These are phyloP conservation scores for Zoroaster sp. DNA, from an alignment of 53 echinoderm and acorn worm species.

Conservation along the genomic window DNA sequence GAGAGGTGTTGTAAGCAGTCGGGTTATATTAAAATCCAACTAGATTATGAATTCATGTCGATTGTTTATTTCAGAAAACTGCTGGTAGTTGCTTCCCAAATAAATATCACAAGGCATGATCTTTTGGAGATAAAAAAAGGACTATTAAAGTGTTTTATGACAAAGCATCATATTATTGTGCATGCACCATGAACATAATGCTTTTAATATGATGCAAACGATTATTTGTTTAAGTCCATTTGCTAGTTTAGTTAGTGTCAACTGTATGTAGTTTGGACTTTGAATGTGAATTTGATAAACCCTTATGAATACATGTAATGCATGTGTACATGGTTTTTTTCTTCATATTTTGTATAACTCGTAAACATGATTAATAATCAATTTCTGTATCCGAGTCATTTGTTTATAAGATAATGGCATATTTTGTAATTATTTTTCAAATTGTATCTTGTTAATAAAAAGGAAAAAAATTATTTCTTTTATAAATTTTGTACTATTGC, in stretches of 20 bases:
- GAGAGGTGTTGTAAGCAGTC: not conserved
- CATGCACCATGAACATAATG: not conserved
- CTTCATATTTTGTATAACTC: too few species aligned
- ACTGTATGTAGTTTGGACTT: too few species aligned
- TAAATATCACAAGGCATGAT: not conserved
- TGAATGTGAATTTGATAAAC: too few species aligned
- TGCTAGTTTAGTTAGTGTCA: not conserved
- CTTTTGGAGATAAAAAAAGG: not conserved
- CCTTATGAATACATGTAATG: too few species aligned
- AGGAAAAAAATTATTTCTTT: too few species aligned
- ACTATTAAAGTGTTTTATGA: not conserved
- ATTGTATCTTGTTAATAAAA: too few species aligned
- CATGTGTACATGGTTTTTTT: too few species aligned
- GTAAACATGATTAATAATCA: too few species aligned
- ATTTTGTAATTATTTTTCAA: too few species aligned
- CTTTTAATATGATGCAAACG: not conserved
- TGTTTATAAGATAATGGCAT: too few species aligned
- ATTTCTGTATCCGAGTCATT: too few species aligned
- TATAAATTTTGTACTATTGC: too few species aligned
- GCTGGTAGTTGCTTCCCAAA: not conserved
- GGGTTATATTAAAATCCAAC: constrained; percentile 42
- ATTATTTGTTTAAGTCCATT: not conserved
- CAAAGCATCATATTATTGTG: not conserved
- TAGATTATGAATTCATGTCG: not conserved
- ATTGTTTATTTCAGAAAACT: not conserved